A percentile compares a stretch with the other conserved stretches of the same genome.
These are phyloP conservation scores for Onychomys leucogaster DNA, from an alignment of 2,797 vertebrate genomes.

Conservation along the genomic window DNA sequence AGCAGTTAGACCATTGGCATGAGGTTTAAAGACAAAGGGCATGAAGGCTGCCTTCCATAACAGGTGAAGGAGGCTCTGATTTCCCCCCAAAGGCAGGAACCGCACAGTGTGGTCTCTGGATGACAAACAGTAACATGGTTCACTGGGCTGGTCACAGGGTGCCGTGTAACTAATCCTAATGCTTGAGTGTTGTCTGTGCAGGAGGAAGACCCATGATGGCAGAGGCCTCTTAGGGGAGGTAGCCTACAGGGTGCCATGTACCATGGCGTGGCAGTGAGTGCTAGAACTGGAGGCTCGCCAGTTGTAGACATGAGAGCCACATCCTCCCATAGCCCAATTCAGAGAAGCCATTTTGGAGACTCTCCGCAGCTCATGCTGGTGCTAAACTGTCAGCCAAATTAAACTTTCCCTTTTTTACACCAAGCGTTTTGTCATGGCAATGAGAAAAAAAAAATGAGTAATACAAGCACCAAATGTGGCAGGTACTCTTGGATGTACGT, in stretches of 20 bases:
- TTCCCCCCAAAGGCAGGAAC: background rate
- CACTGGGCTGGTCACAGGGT: background rate
- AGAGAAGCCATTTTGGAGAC: background rate
- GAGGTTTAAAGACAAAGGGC: background rate
- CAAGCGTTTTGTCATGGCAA: background rate
- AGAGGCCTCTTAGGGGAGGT: background rate
- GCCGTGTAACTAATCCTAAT: background rate
- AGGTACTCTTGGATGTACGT: background rate
- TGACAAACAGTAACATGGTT: background rate
- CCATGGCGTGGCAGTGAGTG: background rate
- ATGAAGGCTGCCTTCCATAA: fast-evolving
- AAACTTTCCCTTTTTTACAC: background rate
- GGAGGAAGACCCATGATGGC: no score
- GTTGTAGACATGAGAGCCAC: no score
- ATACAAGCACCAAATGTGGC: background rate
- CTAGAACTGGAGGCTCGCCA: background rate
- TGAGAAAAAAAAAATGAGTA: background rate
- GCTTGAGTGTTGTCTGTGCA: background rate
- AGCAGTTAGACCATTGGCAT: background rate
- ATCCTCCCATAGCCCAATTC: background rate
- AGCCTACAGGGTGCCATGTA: background rate
- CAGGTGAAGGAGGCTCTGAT: fast-evolving
- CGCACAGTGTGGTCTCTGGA: background rate
- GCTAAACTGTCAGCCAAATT: background rate
- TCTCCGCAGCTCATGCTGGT: background rate